phyloP scores from a whole-genome alignment of 2,888 invertebrate species.

The Zaprionus bogoriensis region DNA sequence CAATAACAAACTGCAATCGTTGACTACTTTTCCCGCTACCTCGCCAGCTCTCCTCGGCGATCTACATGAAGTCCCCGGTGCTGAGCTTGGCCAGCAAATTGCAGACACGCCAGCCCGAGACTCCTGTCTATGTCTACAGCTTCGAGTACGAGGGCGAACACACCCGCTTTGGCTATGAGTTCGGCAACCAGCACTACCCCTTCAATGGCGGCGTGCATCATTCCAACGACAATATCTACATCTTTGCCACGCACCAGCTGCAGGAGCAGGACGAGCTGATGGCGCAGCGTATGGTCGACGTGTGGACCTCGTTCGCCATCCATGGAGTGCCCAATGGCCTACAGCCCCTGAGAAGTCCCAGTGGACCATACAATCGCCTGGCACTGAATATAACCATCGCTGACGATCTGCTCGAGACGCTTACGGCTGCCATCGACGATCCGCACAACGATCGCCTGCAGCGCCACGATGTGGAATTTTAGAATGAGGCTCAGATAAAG shows the following conservation, averaged over 20 bases:
- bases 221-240: constrained; percentile 85
- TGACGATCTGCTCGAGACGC: constrained; percentile 71
- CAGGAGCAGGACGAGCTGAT: constrained; percentile 80
- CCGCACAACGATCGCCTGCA: constrained; percentile 66
- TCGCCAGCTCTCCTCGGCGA: constrained; percentile 59
- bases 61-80: constrained; percentile 83
- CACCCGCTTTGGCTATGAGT: constrained; percentile 83
- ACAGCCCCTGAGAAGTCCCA: constrained; percentile 55
- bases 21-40: not conserved
- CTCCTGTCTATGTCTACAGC: constrained; percentile 83
- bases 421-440: constrained; percentile 77
- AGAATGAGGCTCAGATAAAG: not conserved
- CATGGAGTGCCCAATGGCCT: constrained; percentile 70
- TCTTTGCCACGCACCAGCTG: constrained; percentile 83
- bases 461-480: constrained; percentile 59
- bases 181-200: constrained; percentile 82
- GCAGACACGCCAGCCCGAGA: constrained; percentile 58
- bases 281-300: constrained; percentile 83
- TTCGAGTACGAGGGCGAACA: constrained; percentile 83
- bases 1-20: too few species aligned
- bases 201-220: constrained; percentile 85
- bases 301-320: constrained; percentile 83
- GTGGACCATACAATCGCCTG: constrained; percentile 82
- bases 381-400: constrained; percentile 50
- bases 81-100: constrained; percentile 79